Evolutionary conservation across 2,113 vertebrate species (phyloP).

Genomic region (Panthera leo): DNA sequence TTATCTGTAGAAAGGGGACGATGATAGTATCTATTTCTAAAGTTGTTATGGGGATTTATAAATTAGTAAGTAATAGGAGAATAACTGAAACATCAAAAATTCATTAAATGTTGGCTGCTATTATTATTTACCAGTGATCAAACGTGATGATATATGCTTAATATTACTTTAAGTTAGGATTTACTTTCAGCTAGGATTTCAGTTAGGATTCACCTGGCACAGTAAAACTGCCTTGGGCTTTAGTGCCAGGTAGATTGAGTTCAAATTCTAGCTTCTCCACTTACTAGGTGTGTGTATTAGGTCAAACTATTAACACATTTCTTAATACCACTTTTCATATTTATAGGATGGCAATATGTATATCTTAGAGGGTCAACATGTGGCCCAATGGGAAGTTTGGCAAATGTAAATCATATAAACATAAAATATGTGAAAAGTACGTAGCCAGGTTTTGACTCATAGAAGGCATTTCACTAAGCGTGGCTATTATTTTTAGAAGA

Average conservation of each 20-base stretch:
- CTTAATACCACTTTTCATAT: neutral
- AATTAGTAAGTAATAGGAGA: neutral
- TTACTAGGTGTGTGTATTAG: neutral
- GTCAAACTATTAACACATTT: neutral
- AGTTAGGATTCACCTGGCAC: neutral
- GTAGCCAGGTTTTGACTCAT: neutral
- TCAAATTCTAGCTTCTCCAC: neutral
- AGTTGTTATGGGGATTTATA: neutral
- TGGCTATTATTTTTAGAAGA: neutral
- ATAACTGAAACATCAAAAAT: neutral
- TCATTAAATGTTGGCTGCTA: neutral
- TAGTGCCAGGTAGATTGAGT: neutral
- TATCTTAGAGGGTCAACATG: neutral
- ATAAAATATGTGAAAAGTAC: neutral
- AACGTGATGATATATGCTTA: neutral
- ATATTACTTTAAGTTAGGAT: neutral
- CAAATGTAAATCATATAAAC: neutral
- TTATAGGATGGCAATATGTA: neutral
- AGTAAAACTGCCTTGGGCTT: neutral
- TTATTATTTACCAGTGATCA: neutral
- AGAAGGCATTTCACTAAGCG: neutral
- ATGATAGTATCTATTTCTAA: neutral
- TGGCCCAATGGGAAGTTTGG: neutral
- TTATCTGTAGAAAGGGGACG: neutral
- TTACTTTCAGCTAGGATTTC: neutral